Conservation (phyloP, 2,888 invertebrate species). For the Esperia sulphurella region DNA sequence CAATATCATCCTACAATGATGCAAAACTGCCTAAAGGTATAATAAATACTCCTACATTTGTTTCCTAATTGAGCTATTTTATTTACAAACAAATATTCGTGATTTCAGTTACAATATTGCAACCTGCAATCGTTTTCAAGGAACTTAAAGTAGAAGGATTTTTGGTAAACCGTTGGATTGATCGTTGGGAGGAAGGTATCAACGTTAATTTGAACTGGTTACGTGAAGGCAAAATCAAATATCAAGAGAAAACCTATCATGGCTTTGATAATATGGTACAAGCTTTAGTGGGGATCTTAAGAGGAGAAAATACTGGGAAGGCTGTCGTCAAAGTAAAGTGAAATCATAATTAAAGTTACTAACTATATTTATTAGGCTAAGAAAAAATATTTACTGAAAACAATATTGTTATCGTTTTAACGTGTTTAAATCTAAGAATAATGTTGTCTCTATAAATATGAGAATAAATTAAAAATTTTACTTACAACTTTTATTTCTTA, state of each 20-base stretch:
- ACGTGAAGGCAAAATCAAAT: slow-evolving; percentile 83
- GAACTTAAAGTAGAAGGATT: slow-evolving; percentile 86
- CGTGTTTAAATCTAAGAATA: too few relatives aligned
- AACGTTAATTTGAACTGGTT: slow-evolving; percentile 82
- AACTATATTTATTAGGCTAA: too few relatives aligned
- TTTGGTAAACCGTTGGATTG: slow-evolving; percentile 73
- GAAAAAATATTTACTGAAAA: too few relatives aligned
- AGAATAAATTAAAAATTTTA: too few relatives aligned
- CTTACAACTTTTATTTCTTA: too few relatives aligned
- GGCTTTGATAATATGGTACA: slow-evolving; percentile 87
- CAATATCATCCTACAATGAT: slow-evolving; percentile 83
- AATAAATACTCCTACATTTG: not conserved
- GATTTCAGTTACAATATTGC: slow-evolving; percentile 69
- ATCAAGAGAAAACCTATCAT: slow-evolving; percentile 83
- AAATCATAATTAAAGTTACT: not conserved
- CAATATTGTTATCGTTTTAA: too few relatives aligned
- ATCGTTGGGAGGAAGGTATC: slow-evolving; percentile 82
- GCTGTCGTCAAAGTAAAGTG: slow-evolving; percentile 81
- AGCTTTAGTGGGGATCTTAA: slow-evolving; percentile 81
- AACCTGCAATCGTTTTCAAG: slow-evolving; percentile 79
- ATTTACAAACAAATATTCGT: not conserved
- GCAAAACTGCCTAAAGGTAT: slow-evolving; percentile 55
- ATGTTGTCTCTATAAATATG: too few relatives aligned
- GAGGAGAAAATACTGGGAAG: slow-evolving; percentile 85
- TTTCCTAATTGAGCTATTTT: not conserved